Conservation (phyloP, 2,888 invertebrate species). For the Heliconius cydno region DNA sequence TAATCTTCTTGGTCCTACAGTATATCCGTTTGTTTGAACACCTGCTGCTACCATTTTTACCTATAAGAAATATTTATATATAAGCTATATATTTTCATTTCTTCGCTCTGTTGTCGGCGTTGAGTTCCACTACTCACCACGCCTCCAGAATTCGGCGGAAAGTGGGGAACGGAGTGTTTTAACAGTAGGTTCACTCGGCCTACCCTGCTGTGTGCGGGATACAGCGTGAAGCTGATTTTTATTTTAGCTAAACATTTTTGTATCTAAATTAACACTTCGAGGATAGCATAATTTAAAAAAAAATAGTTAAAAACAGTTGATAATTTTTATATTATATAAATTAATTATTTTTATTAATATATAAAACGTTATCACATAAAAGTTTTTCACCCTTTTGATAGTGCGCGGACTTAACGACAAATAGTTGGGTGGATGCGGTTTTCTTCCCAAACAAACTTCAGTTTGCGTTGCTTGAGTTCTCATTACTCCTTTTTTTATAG, state of each 20-base stretch:
- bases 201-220: too few relatives aligned
- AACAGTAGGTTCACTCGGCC: too few relatives aligned
- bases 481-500: conserved; percentile 92
- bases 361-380: neutral
- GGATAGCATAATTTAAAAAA: too few relatives aligned
- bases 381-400: conserved; percentile 86
- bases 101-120: too few relatives aligned
- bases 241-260: too few relatives aligned
- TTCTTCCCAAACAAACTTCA: conserved; percentile 88
- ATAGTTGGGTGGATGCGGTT: conserved; percentile 87
- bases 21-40: conserved; percentile 93
- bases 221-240: too few relatives aligned
- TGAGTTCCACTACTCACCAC: too few relatives aligned
- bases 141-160: too few relatives aligned
- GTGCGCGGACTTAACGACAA: conserved; percentile 91
- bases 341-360: neutral
- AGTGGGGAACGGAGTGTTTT: too few relatives aligned
- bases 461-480: conserved; percentile 97
- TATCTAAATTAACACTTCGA: too few relatives aligned
- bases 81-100: too few relatives aligned
- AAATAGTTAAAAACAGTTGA: too few relatives aligned
- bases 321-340: neutral
- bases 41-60: conserved; percentile 95
- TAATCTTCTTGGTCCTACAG: conserved; percentile 85
- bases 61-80: conserved; percentile 63